Evolutionary conservation across 2,113 vertebrate species (phyloP).

Genomic region (Ptilonorhynchus violaceus): DNA sequence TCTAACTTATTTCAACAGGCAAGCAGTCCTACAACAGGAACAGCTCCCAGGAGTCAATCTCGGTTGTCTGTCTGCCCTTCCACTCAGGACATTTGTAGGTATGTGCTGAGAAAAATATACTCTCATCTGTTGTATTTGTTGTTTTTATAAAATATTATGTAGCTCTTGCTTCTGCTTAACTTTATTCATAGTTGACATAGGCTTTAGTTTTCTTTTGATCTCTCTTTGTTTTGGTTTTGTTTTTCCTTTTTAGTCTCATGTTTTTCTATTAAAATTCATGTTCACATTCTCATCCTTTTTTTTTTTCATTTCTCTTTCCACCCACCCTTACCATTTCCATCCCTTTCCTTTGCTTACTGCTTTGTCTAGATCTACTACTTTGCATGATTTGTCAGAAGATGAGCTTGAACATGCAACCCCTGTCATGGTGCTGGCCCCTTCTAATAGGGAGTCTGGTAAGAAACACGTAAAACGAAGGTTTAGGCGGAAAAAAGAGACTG

Average conservation of each 20-base stretch:
- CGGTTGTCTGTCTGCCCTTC: constrained; percentile 86
- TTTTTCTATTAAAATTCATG: constrained; percentile 43
- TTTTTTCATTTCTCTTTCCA: constrained; percentile 47
- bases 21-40: constrained; percentile 86
- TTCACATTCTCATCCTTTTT: constrained; percentile 63
- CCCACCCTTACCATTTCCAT: constrained; percentile 63
- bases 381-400: constrained; percentile 82
- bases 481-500: constrained; percentile 76
- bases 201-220: constrained; percentile 4
- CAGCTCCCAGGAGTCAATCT: constrained; percentile 80
- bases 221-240: neutral
- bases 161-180: constrained; percentile 45
- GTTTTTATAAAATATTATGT: neutral
- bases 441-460: constrained; percentile 75
- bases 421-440: constrained; percentile 71
- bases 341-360: constrained; percentile 64
- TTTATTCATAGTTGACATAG: neutral
- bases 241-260: constrained; percentile 40
- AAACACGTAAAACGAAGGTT: constrained; percentile 82
- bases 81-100: constrained; percentile 96
- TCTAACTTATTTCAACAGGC: constrained; percentile 87
- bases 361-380: constrained; percentile 77
- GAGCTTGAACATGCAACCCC: constrained; percentile 72
- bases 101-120: constrained; percentile 28
- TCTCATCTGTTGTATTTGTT: neutral